Conservation (phyloP, 2,797 vertebrate genomes). For the Onychomys torridus region DNA sequence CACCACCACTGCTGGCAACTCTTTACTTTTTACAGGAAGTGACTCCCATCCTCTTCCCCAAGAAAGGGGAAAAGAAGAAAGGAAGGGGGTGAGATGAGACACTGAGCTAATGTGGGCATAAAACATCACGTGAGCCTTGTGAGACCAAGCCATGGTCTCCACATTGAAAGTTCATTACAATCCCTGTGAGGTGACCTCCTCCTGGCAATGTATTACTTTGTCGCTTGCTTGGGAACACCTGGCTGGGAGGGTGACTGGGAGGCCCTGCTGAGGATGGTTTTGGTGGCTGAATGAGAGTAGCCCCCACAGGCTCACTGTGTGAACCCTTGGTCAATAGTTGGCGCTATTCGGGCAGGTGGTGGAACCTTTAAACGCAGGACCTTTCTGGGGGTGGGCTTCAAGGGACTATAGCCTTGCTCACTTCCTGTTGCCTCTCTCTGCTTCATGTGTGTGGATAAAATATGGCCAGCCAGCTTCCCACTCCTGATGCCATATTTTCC, state of each 20-base stretch:
- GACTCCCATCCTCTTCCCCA: background rate
- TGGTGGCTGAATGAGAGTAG: background rate
- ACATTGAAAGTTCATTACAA: background rate
- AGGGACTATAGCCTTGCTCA: background rate
- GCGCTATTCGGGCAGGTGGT: background rate
- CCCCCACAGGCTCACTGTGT: background rate
- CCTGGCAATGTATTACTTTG: background rate
- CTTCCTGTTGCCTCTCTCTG: background rate
- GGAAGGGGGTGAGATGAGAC: background rate
- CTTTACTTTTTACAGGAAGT: constrained; percentile 8
- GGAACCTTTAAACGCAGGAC: background rate
- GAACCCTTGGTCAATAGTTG: background rate
- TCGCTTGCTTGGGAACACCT: background rate
- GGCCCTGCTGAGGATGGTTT: background rate
- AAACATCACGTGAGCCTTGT: rapidly evolving
- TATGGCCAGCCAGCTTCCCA: background rate
- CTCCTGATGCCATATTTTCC: background rate
- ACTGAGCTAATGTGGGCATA: rapidly evolving
- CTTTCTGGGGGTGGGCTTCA: background rate
- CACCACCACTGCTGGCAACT: too few species aligned
- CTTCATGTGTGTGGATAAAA: background rate
- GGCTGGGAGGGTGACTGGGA: background rate
- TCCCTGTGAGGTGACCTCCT: background rate
- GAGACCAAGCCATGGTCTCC: background rate
- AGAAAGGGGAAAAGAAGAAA: too few species aligned